Evolutionary conservation across 2,888 invertebrate species (phyloP), one percentile per base, ranked within the genome.

Genomic region (Harmothoe impar): DNA sequence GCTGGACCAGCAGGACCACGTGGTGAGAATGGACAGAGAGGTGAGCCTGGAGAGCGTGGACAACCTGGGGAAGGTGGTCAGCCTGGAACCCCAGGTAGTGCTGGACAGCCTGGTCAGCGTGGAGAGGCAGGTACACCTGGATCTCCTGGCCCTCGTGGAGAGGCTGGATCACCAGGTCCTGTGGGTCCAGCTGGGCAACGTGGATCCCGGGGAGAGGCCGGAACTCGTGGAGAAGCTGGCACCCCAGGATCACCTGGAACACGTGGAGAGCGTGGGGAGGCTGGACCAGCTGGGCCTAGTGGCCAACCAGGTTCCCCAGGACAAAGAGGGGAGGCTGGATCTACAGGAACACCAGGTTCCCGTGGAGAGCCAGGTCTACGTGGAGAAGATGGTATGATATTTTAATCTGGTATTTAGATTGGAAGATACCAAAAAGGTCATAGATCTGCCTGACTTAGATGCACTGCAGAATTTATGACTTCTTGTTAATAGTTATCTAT

Each of bases 51-150:
- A 43, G n/a, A n/a, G 20, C 23, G 56, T 84, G 90, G 84, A 56
- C 54, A n/a, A 23, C 72, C 52, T 10, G 90, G 90, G 0, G 90
- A 81, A 84, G 90, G 89, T 85, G 92, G 92, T n/a, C 81, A 68
- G 33, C n/a, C 77, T 54, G 93, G 93, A 20, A 51, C 86, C 17
- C 72, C 91, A 33, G 93, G 93, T 31, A 29, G 17, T 29, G 68
- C 62, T 43, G 90, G 90, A 0, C 81, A 90, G 31, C 52, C 84
- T 84, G 91, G 91, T 68, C 90, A 84, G 25, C 62, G 54, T 12
- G 98, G 98, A 35, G 96, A 97, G 90, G 97, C 97, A 95, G 98
- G 98, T n/a, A 96, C 97, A 35, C 97, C 97, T 17, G 98, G 98
- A 91, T 96, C 97, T 92, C 97, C 97, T 0, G 98, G 98, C 85